Conservation (phyloP, 2,113 vertebrate species). For the Elanus axillaris region DNA sequence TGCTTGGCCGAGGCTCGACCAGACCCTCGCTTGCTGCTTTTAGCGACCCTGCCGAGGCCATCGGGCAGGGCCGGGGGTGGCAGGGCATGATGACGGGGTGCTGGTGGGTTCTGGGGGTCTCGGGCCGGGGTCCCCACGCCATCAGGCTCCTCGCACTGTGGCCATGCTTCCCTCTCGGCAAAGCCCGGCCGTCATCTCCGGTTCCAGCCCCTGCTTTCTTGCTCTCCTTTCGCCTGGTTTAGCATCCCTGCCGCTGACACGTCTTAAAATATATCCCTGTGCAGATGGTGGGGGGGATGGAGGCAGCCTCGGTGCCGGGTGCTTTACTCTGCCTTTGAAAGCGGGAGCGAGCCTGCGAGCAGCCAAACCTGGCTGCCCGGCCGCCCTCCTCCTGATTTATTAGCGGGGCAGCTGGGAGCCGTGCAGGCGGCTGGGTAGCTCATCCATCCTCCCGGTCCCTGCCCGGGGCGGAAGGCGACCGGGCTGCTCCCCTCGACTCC, state of each 20-base stretch:
- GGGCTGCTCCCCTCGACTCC: neutral
- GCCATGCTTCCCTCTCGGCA: neutral
- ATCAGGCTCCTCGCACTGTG: accelerated
- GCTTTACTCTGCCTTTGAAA: neutral
- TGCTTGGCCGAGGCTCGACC: accelerated
- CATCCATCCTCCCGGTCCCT: neutral
- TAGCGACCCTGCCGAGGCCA: neutral
- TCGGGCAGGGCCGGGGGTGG: neutral
- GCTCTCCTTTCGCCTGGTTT: constrained; percentile 3
- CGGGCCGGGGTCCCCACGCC: accelerated
- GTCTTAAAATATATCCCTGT: constrained; percentile 23
- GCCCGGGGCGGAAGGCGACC: neutral
- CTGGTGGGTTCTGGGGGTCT: neutral
- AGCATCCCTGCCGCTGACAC: constrained; percentile 1
- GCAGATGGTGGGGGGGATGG: constrained; percentile 19
- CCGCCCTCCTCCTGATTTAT: neutral
- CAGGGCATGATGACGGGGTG: too few species aligned
- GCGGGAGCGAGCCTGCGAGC: neutral
- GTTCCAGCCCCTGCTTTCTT: neutral
- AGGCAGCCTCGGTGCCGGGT: neutral
- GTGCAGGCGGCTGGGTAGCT: neutral
- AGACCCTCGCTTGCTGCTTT: neutral
- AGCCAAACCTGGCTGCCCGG: neutral
- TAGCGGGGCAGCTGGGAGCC: neutral
- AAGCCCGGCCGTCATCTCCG: neutral